phyloP scores from a whole-genome alignment of 2,888 invertebrate genomes.

The Proisotoma minuta region DNA sequence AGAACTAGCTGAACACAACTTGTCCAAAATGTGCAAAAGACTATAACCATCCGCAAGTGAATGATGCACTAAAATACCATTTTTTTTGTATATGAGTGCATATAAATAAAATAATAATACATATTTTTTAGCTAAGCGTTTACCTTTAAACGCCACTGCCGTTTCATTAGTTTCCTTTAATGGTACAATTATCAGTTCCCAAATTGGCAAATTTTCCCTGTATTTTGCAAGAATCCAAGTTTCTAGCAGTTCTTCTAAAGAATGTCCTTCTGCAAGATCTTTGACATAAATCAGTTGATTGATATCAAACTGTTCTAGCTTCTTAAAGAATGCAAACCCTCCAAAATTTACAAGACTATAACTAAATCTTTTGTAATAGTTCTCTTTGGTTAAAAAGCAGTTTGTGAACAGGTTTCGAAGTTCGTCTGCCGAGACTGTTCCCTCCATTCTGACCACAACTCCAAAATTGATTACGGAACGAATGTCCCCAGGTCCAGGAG shows the following conservation, averaged over 20 bases:
- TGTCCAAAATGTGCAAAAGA: constrained; percentile 20
- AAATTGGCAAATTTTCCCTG: constrained; percentile 3
- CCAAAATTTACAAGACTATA: constrained; percentile 10
- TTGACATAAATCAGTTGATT: constrained; percentile 3
- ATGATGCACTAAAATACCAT: no score
- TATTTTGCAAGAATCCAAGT: constrained; percentile 10
- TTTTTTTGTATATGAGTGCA: no score
- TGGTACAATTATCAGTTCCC: constrained; percentile 16
- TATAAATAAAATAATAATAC: no score
- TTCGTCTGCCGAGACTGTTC: background rate
- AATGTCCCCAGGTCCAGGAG: background rate
- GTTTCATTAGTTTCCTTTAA: background rate
- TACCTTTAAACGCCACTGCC: constrained; percentile 21
- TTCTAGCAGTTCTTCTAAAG: background rate
- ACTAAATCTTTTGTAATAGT: constrained; percentile 11
- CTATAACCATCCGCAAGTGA: constrained; percentile 24
- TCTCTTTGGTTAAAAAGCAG: background rate
- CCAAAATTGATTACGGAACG: constrained; percentile 11
- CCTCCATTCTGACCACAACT: background rate
- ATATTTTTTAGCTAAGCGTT: no score
- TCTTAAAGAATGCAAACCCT: constrained; percentile 10
- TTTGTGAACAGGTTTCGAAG: constrained; percentile 5
- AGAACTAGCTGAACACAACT: constrained; percentile 11
- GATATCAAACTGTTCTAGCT: background rate
- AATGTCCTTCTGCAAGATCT: background rate